Percentiles rank a stretch among this genome's conserved stretches.
phyloP scores from a whole-genome alignment of 2,797 vertebrate genomes.

The Brachyalestes nurse region DNA sequence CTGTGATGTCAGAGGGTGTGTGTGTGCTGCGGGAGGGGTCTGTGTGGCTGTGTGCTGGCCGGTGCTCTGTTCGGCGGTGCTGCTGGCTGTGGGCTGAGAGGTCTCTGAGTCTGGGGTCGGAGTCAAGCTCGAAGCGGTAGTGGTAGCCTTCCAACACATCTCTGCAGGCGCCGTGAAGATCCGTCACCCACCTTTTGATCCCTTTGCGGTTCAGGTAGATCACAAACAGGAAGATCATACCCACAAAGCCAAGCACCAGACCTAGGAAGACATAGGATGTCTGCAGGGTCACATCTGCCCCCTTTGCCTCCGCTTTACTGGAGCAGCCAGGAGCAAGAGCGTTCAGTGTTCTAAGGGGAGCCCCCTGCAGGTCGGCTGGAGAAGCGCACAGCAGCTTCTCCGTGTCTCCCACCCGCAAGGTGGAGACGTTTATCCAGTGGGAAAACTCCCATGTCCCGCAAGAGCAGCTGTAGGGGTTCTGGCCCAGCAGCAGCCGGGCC shows the following conservation, averaged over 20 bases:
- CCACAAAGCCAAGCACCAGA: slow-evolving; percentile 80
- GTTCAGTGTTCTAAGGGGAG: slow-evolving; percentile 61
- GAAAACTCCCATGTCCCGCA: slow-evolving; percentile 73
- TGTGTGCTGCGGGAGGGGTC: slow-evolving; percentile 47
- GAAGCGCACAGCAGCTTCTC: slow-evolving; percentile 72
- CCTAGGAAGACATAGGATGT: slow-evolving; percentile 82
- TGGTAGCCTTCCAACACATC: slow-evolving; percentile 81
- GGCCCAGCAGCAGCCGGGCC: slow-evolving; percentile 63
- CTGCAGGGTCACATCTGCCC: slow-evolving; percentile 70
- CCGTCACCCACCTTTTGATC: slow-evolving; percentile 79
- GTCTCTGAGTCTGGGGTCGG: slow-evolving; percentile 75
- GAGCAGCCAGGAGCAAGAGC: slow-evolving; percentile 68
- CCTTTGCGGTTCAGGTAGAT: slow-evolving; percentile 82
- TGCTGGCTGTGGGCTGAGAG: slow-evolving; percentile 52
- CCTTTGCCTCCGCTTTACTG: slow-evolving; percentile 59
- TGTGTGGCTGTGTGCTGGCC: not conserved
- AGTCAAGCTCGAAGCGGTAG: slow-evolving; percentile 82
- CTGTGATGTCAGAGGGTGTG: slow-evolving; percentile 61
- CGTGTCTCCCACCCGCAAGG: slow-evolving; percentile 64
- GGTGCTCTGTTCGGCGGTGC: not conserved
- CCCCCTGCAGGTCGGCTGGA: slow-evolving; percentile 62
- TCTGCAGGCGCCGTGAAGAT: slow-evolving; percentile 75
- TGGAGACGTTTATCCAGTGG: slow-evolving; percentile 75
- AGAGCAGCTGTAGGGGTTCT: slow-evolving; percentile 78
- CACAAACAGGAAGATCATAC: slow-evolving; percentile 83